phyloP scores from a whole-genome alignment of 2,113 vertebrate genomes.

The Aegotheles bennettii region DNA sequence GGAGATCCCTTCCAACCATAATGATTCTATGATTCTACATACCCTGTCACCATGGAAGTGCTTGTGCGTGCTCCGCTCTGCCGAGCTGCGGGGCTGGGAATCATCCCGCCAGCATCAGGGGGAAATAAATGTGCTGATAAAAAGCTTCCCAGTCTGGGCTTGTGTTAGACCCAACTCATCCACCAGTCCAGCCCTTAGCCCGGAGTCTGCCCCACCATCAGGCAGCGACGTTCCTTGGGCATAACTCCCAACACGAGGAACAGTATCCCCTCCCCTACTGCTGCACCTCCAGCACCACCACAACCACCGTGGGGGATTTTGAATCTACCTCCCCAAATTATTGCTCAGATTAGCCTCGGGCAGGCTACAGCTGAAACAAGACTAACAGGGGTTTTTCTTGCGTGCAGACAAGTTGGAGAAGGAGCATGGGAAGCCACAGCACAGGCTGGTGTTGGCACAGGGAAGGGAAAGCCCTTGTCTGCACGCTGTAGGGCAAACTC shows the following conservation, averaged over 20 bases:
- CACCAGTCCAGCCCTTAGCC: not conserved
- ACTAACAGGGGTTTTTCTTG: not conserved
- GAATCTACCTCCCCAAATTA: not conserved
- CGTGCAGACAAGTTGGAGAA: not conserved
- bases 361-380: not conserved
- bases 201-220: not conserved
- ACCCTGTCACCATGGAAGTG: not conserved
- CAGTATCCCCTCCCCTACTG: not conserved
- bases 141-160: not conserved
- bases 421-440: not conserved
- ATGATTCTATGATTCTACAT: too few relatives aligned
- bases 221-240: not conserved
- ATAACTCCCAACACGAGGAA: not conserved
- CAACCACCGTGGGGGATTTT: not conserved
- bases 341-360: not conserved
- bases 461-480: not conserved
- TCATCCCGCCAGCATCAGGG: not conserved
- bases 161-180: not conserved
- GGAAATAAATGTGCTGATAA: not conserved
- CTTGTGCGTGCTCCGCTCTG: not conserved
- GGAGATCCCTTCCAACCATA: too few relatives aligned
- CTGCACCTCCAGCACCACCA: not conserved
- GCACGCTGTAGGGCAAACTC: not conserved
- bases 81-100: not conserved
- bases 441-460: fast-evolving